Conservation (phyloP, 2,113 vertebrate species). For the Pelodiscus sinensis region DNA sequence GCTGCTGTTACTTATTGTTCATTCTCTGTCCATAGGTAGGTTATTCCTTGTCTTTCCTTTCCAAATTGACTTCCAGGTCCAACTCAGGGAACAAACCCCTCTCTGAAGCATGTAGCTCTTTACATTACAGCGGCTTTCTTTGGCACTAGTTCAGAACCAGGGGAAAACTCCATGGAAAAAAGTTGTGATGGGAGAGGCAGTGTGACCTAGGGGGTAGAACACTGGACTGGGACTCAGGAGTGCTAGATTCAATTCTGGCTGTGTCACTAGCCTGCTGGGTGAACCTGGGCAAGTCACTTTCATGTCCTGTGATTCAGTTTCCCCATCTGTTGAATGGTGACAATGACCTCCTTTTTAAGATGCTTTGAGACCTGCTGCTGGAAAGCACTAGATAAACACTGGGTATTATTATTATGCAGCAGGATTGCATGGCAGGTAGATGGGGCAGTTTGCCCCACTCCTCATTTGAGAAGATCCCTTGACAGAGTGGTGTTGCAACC, state of each 20-base stretch:
- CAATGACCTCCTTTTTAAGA: background rate
- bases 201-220: background rate
- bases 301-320: background rate
- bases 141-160: background rate
- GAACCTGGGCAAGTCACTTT: background rate
- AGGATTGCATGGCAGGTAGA: no score
- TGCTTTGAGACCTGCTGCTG: background rate
- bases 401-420: background rate
- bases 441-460: no score
- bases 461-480: no score
- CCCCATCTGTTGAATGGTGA: background rate
- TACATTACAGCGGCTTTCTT: background rate
- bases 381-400: background rate
- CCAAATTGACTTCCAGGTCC: background rate
- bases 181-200: background rate
- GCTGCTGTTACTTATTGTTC: background rate
- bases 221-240: background rate
- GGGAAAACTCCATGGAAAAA: background rate
- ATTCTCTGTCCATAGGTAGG: background rate
- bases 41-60: background rate
- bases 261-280: background rate
- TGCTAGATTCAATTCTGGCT: background rate
- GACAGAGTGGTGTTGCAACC: no score
- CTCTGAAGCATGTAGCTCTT: background rate
- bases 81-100: background rate